phyloP scores from a whole-genome alignment of 1,140 invertebrate genomes.

The Tetragonula clypearis region DNA sequence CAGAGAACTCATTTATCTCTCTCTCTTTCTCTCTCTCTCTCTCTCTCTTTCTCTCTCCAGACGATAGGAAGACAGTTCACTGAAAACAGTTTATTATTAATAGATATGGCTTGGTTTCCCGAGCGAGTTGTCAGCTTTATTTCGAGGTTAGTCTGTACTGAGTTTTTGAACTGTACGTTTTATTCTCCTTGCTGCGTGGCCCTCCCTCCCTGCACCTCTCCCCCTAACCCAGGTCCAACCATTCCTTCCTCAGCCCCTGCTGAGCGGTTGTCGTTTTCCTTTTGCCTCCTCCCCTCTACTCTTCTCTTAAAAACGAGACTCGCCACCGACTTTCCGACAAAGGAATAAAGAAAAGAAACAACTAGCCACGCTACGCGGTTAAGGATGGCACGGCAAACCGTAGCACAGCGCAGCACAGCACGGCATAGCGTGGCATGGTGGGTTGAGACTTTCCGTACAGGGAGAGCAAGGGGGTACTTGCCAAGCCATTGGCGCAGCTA shows the following conservation, averaged over 20 bases:
- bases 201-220: slow-evolving; percentile 11
- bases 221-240: slow-evolving; percentile 33
- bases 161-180: slow-evolving; percentile 74
- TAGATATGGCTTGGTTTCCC: slow-evolving; percentile 58
- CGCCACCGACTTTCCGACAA: slow-evolving; percentile 81
- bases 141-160: slow-evolving; percentile 72
- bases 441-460: slow-evolving; percentile 71
- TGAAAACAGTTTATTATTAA: slow-evolving; percentile 71
- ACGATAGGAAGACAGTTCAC: slow-evolving; percentile 42
- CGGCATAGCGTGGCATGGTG: slow-evolving; percentile 70
- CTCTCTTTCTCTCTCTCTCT: no score
- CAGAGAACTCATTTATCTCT: no score
- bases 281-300: slow-evolving; percentile 63
- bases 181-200: slow-evolving; percentile 70
- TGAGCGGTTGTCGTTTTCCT: slow-evolving; percentile 72
- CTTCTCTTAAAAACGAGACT: slow-evolving; percentile 78
- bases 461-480: slow-evolving; percentile 66
- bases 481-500: slow-evolving; percentile 72
- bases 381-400: slow-evolving; percentile 76
- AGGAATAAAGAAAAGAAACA: slow-evolving; percentile 82
- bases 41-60: no score
- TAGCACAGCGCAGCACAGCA: slow-evolving; percentile 65
- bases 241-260: slow-evolving; percentile 65
- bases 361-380: slow-evolving; percentile 77
- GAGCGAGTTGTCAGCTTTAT: slow-evolving; percentile 67